These are phyloP conservation scores for Gasterosteus aculeatus DNA, from an alignment of 2,113 vertebrate species.

Conservation along the genomic window DNA sequence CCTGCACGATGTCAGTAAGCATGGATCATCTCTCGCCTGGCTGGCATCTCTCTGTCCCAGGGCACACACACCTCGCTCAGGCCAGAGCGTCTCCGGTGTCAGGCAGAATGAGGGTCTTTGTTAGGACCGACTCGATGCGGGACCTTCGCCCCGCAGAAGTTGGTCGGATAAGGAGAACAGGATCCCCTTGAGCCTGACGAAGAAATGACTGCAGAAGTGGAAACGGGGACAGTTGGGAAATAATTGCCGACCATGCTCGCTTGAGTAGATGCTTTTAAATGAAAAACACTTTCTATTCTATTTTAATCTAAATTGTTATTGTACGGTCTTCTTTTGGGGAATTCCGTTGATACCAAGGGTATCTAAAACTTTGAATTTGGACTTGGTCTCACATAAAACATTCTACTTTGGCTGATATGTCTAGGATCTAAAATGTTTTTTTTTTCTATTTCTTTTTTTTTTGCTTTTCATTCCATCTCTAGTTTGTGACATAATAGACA, in stretches of 20 bases:
- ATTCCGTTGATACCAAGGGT: neutral
- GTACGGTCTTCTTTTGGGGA: neutral
- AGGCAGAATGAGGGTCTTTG: constrained; percentile 70
- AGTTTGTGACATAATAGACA: constrained; percentile 29
- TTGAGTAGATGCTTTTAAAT: neutral
- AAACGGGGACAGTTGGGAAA: constrained; percentile 15
- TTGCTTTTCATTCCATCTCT: constrained; percentile 10
- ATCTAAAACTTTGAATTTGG: neutral
- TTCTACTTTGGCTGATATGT: neutral
- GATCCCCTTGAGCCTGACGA: constrained; percentile 34
- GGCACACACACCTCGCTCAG: constrained; percentile 23
- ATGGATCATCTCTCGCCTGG: constrained; percentile 50
- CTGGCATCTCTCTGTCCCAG: constrained; percentile 54
- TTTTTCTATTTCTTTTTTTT: neutral
- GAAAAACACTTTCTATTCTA: neutral
- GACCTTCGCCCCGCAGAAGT: constrained; percentile 39
- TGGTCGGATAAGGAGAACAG: constrained; percentile 50
- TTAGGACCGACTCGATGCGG: constrained; percentile 54
- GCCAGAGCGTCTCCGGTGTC: constrained; percentile 63
- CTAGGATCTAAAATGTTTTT: neutral
- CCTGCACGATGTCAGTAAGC: constrained; percentile 42
- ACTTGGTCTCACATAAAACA: neutral
- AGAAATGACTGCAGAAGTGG: constrained; percentile 20
- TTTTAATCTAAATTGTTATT: neutral
- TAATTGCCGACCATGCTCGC: neutral